Percentiles rank a stretch among this genome's conserved stretches.
phyloP scores from a whole-genome alignment of 2,113 vertebrate genomes.

The Charina bottae region DNA sequence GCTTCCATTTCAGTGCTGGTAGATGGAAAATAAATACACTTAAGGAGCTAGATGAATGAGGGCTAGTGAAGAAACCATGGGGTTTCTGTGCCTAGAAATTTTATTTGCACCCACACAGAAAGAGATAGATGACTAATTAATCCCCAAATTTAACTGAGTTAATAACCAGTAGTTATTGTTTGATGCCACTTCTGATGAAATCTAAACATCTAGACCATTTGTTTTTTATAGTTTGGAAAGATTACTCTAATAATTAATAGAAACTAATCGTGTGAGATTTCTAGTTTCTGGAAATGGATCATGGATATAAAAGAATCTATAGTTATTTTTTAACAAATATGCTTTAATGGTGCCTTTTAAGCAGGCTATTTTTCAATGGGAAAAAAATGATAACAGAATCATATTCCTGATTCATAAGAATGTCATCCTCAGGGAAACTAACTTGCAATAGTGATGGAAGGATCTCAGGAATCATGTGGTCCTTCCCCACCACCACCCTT shows the following conservation, averaged over 20 bases:
- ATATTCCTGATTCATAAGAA: neutral
- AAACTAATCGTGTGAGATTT: neutral
- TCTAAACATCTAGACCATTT: neutral
- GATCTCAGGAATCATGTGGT: neutral
- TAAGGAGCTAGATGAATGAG: neutral
- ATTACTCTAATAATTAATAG: neutral
- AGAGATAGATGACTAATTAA: neutral
- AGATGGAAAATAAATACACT: neutral
- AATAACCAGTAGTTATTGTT: neutral
- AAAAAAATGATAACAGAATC: neutral
- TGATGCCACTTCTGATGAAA: neutral
- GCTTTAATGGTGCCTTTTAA: neutral
- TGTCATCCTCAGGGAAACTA: conserved; percentile 5
- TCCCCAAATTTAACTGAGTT: neutral
- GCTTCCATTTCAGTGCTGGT: neutral
- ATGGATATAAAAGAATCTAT: conserved; percentile 8
- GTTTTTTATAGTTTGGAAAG: neutral
- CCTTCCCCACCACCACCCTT: neutral
- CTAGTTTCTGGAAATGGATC: neutral
- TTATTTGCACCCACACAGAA: neutral
- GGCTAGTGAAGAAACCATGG: neutral
- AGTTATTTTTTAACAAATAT: conserved; percentile 3
- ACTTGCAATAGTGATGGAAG: neutral
- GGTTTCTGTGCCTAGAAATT: neutral
- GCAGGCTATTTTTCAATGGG: neutral